Conservation (phyloP, 2,113 vertebrate species). For the Rynchops niger region DNA sequence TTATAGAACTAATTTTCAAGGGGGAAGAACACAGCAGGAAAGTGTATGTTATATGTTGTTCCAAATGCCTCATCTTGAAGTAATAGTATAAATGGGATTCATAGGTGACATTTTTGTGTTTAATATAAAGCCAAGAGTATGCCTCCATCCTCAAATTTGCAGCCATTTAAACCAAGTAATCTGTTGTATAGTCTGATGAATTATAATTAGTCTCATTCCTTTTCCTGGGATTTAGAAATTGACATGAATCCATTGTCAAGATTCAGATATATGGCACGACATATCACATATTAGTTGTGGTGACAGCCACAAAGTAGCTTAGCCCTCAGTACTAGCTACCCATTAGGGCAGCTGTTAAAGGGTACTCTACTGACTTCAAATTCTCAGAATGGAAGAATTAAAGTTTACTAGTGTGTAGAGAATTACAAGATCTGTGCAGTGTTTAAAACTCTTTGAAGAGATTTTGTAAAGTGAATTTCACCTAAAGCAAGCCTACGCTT, state of each 20-base stretch:
- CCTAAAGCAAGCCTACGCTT: neutral
- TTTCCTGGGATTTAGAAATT: neutral
- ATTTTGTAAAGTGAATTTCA: conserved; percentile 30
- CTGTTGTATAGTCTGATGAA: neutral
- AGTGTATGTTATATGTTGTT: neutral
- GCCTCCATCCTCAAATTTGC: neutral
- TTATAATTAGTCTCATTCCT: neutral
- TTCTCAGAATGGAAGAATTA: neutral
- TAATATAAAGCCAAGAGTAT: neutral
- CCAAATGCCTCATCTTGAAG: neutral
- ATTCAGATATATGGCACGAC: neutral
- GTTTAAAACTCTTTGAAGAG: conserved; percentile 36
- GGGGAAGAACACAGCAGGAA: neutral
- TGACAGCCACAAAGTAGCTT: neutral
- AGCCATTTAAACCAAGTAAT: neutral
- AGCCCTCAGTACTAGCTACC: neutral
- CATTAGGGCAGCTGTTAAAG: neutral
- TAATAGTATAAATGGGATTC: neutral
- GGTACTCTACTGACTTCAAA: neutral
- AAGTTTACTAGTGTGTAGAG: neutral
- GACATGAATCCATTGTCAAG: neutral
- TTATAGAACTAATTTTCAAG: neutral
- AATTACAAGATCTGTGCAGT: neutral
- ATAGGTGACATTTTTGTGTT: neutral
- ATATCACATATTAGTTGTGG: neutral